Evolutionary conservation across 2,797 vertebrate species (phyloP), one percentile per base, ranked within the genome.

Genomic region (Urocyon cinereoargenteus): DNA sequence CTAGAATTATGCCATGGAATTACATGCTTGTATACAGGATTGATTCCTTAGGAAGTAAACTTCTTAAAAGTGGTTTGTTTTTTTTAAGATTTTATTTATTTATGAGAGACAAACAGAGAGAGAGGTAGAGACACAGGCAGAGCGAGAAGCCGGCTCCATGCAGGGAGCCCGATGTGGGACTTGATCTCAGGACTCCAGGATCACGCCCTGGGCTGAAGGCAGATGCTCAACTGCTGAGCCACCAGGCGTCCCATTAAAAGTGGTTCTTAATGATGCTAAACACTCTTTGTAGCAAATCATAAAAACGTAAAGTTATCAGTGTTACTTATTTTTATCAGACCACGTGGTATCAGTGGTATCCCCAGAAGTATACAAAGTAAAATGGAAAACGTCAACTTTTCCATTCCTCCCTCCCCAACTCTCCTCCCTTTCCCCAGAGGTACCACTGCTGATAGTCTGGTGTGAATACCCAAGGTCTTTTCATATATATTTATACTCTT

Each of bases 201-300:
- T 68, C 31, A 34, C 19, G 16, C n/a, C 31, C 19, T 68, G 64
- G 34, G 31, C 64, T 8, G 34, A 68, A n/a, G 64, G n/a, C 8
- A 68, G 64, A 68, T 10, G 31, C 64, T 34, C 34, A 68, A 68
- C 19, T 68, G 64, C 31, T 68, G 31, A 34, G 64, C 64, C 64
- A 68, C 31, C 16, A 16, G 18, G 16, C 16, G 7, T 18, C 64
- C 64, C 64, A 64, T 89, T 66, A n/a, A 51, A 88, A 49, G 53
- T 84, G 36, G 28, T 31, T 90, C 81, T 86, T 77, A 77, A 91
- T 84, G 36, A 87, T 19, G 68, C 36, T 73, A 84, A 94, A 77
- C 24, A 91, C 51, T 75, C 57, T 75, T 77, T 36, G 28, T 14
- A 86, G 73, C 75, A 97, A 95, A 87, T 10, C 72, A 51, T 61